Percentiles rank a stretch among this genome's conserved stretches.
Evolutionary conservation across 2,113 vertebrate genomes (phyloP).

Genomic region (Phyllostomus hastatus): DNA sequence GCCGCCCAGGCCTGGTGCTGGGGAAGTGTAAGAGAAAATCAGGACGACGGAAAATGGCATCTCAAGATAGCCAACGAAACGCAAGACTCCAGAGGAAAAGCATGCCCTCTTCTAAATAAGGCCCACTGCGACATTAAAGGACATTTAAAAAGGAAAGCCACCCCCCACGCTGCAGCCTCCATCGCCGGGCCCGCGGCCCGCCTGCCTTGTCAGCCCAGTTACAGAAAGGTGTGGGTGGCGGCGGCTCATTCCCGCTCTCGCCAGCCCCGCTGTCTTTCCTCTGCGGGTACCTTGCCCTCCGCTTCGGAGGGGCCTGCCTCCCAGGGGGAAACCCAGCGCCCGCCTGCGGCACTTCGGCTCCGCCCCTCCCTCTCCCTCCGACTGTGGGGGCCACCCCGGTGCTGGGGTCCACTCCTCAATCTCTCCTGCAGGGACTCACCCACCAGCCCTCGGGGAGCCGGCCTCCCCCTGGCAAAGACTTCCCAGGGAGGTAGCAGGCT

Average conservation of each 20-base stretch:
- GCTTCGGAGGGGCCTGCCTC: background rate
- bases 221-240: background rate
- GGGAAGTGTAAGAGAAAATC: background rate
- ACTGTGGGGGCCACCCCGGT: background rate
- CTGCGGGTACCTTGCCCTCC: background rate
- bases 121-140: background rate
- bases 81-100: constrained; percentile 19
- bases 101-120: background rate
- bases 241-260: background rate
- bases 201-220: background rate
- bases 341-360: background rate
- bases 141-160: background rate
- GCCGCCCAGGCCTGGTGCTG: background rate
- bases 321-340: background rate
- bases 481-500: background rate
- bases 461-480: background rate
- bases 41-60: background rate
- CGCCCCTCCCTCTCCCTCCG: background rate
- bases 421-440: background rate
- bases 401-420: background rate
- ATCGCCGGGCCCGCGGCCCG: background rate
- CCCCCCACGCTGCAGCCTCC: background rate
- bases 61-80: background rate
- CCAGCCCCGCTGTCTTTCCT: background rate
- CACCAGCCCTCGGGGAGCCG: background rate